Conservation (phyloP, 2,113 vertebrate species). For the Ciconia maguari region DNA sequence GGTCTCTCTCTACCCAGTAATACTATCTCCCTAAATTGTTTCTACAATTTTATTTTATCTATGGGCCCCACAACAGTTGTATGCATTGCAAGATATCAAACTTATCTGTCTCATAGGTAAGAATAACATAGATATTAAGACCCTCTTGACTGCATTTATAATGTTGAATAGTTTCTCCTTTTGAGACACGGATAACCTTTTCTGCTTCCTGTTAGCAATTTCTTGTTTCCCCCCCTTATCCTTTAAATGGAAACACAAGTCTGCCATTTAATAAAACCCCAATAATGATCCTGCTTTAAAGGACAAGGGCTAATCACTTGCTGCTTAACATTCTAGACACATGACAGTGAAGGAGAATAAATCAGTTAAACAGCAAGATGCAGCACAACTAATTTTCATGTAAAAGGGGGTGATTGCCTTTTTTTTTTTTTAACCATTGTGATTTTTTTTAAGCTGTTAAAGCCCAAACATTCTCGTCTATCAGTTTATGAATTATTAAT, state of each 20-base stretch:
- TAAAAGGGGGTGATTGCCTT: constrained; percentile 85
- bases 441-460: constrained; percentile 79
- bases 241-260: constrained; percentile 72
- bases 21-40: neutral
- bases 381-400: constrained; percentile 82
- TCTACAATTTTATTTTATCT: neutral
- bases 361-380: constrained; percentile 83
- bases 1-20: neutral
- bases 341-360: constrained; percentile 73
- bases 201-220: constrained; percentile 13
- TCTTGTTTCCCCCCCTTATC: constrained; percentile 38
- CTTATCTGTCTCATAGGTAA: neutral
- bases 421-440: constrained; percentile 80
- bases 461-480: constrained; percentile 84
- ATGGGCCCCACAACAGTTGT: neutral
- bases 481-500: constrained; percentile 88
- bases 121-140: constrained; percentile 11
- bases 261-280: constrained; percentile 79
- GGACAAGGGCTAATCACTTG: constrained; percentile 83
- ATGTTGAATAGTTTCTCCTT: constrained; percentile 25
- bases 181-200: constrained; percentile 45
- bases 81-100: neutral
- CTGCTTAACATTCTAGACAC: constrained; percentile 83
- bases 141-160: constrained; percentile 12
- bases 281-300: constrained; percentile 78